Evolutionary conservation across 2,888 invertebrate species (phyloP), one percentile per base, ranked within the genome.

Genomic region (Cremastinae sp.): DNA sequence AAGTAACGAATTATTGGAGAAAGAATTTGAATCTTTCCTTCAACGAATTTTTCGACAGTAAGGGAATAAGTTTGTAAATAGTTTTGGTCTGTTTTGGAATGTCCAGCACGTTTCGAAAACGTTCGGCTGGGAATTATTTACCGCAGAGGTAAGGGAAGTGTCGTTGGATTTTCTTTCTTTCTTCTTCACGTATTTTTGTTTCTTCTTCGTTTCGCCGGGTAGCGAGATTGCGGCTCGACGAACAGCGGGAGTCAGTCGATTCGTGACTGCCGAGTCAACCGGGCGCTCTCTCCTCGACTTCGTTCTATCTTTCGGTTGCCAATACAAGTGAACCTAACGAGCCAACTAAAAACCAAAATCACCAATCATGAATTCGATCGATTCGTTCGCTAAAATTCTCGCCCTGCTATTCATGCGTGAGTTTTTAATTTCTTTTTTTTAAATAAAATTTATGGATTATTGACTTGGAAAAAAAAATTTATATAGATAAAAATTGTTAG

Each of bases 201-300:
- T 28, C 41, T 70, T 51, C 34, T 38, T 49, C 43, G 22, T 22
- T 28, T 28, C 34, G 80, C 78, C 77, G 80, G 82, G 81, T 79
- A 79, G 81, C 82, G 82, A 80, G 80, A 66, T 73, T 71, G 66
- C 62, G 38, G 74, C 59, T 70, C 76, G 70, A 51, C 78, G 58
- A 12, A 5, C 78, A 74, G 75, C 78, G 69, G 28, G 28, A 84
- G 85, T 84, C 86, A 88, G 89, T 89, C 84, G 87, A 83, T 86
- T 86, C 85, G 86, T 84, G 85, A 82, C 87, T 80, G 81, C 82
- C 88, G 87, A 85, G 86, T 85, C 82, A 80, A 84, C 78, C 87
- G 86, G 84, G 82, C 34, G 20, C 81, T 80, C 81, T 74, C 82
- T 62, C 58, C 54, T 66, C 77, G 75, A 70, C 43, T 36, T 43